phyloP scores from a whole-genome alignment of 2,888 invertebrate species.

The Thysanoteuthis rhombus region DNA sequence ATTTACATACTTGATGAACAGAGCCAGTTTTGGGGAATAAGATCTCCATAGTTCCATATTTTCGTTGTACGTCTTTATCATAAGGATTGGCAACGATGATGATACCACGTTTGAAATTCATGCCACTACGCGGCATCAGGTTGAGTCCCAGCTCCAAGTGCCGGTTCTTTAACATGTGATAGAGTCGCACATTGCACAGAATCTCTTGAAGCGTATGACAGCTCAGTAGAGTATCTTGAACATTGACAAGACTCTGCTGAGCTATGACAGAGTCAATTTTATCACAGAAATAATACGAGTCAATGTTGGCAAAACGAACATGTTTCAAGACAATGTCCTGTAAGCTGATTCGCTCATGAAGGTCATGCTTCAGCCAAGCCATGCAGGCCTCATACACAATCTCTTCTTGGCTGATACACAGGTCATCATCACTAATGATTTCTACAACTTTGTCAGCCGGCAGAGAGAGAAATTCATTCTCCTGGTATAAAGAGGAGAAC shows the following conservation, averaged over 20 bases:
- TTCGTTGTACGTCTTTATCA: slow-evolving; percentile 61
- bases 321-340: slow-evolving; percentile 58
- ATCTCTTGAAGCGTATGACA: slow-evolving; percentile 46
- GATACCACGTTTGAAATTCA: slow-evolving; percentile 59
- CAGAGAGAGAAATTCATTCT: slow-evolving; percentile 61
- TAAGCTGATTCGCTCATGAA: slow-evolving; percentile 42
- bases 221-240: slow-evolving; percentile 49
- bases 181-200: slow-evolving; percentile 57
- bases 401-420: slow-evolving; percentile 61
- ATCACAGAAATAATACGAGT: slow-evolving; percentile 66
- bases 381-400: slow-evolving; percentile 63
- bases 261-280: slow-evolving; percentile 57
- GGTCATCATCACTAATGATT: slow-evolving; percentile 61
- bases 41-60: slow-evolving; percentile 65
- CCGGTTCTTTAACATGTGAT: slow-evolving; percentile 63
- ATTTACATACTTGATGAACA: slow-evolving; percentile 60
- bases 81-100: slow-evolving; percentile 66
- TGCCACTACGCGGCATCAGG: slow-evolving; percentile 61
- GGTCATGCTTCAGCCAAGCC: slow-evolving; percentile 57
- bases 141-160: slow-evolving; percentile 64
- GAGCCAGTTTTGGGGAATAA: slow-evolving; percentile 60
- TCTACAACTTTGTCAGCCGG: slow-evolving; percentile 64
- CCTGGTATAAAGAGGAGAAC: slow-evolving; percentile 53
- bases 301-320: slow-evolving; percentile 64
- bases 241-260: too few species aligned